Conservation (phyloP, 1,140 invertebrate species). For the Macrobrachium nipponense region DNA sequence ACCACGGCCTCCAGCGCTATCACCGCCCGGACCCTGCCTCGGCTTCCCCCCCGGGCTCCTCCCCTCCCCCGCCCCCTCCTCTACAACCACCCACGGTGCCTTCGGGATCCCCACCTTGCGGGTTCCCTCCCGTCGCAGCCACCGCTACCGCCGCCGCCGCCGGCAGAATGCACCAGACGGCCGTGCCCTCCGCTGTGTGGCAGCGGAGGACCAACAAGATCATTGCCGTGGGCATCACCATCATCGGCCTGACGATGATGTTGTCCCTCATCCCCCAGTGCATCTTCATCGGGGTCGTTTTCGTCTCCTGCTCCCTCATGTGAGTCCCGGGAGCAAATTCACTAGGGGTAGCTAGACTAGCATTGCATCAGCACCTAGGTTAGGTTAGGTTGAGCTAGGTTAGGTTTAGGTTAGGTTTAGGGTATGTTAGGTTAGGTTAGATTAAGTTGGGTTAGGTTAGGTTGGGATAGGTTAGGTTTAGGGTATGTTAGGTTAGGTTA, state of each 20-base stretch:
- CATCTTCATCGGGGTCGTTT: conserved; percentile 56
- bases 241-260: conserved; percentile 59
- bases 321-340: background rate
- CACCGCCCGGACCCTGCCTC: background rate
- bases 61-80: background rate
- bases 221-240: conserved; percentile 50
- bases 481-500: too few species aligned
- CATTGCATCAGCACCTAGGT: too few species aligned
- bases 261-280: conserved; percentile 51
- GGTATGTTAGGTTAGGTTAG: too few species aligned
- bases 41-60: conserved; percentile 14
- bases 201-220: conserved; percentile 58
- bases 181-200: conserved; percentile 46
- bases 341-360: too few species aligned
- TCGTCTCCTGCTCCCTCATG: conserved; percentile 46
- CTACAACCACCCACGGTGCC: background rate
- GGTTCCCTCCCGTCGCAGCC: background rate
- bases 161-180: conserved; percentile 41
- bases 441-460: too few species aligned
- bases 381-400: too few species aligned
- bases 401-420: too few species aligned
- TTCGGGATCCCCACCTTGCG: background rate
- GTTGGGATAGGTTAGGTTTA: too few species aligned
- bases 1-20: background rate
- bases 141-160: background rate